Conservation (phyloP, 2,113 vertebrate species). For the Hepsetus odoe region DNA sequence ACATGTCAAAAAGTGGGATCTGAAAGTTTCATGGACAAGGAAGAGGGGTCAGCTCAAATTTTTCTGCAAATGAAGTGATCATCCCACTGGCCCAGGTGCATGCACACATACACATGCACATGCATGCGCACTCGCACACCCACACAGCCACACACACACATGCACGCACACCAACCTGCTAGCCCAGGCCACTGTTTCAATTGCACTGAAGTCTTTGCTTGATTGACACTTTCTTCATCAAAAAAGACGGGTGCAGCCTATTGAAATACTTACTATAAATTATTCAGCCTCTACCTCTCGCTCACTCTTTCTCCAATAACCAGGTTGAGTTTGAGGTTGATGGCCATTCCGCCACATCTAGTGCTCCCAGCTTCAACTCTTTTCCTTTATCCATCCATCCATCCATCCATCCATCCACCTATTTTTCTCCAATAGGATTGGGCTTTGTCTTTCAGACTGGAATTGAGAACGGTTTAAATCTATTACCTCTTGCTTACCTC, state of each 20-base stretch:
- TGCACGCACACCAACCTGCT: conserved; percentile 6
- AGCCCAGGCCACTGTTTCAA: conserved; percentile 29
- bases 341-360: conserved; percentile 46
- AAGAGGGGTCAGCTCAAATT: not conserved
- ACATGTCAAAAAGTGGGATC: conserved; percentile 1
- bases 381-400: conserved; percentile 9
- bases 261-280: conserved; percentile 80
- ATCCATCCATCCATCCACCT: conserved; percentile 3
- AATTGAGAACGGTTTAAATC: conserved; percentile 39
- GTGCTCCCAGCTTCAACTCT: not conserved
- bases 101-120: conserved; percentile 30
- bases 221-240: conserved; percentile 72
- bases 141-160: conserved; percentile 33
- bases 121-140: not conserved
- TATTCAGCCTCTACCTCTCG: conserved; percentile 65
- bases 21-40: not conserved
- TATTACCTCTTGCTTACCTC: conserved; percentile 31
- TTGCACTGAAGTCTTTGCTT: conserved; percentile 57
- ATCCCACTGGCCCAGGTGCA: not conserved
- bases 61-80: not conserved
- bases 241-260: conserved; percentile 73
- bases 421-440: not conserved
- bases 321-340: conserved; percentile 44
- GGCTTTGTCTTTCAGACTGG: not conserved
- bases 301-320: conserved; percentile 46